phyloP scores from a whole-genome alignment of 2,888 invertebrate genomes.

The Taphrorychus bicolor region DNA sequence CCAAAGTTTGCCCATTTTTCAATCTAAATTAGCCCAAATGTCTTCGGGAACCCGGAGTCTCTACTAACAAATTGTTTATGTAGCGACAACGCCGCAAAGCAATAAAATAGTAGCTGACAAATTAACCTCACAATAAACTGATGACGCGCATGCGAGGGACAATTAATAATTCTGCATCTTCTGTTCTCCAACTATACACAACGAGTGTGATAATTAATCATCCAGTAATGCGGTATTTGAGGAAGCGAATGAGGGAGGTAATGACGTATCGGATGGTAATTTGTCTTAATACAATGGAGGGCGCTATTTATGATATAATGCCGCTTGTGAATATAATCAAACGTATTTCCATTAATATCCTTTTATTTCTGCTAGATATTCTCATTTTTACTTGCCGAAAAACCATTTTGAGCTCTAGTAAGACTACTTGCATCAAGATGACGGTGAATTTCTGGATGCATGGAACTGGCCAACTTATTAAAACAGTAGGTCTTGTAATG shows the following conservation, averaged over 20 bases:
- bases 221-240: slow-evolving; percentile 22
- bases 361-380: no score
- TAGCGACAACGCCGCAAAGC: slow-evolving; percentile 26
- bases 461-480: no score
- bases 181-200: slow-evolving; percentile 9
- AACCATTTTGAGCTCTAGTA: no score
- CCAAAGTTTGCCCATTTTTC: slow-evolving; percentile 41
- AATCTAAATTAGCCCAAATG: slow-evolving; percentile 36
- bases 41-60: slow-evolving; percentile 26
- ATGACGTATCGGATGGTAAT: slow-evolving; percentile 26
- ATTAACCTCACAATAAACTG: slow-evolving; percentile 36
- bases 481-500: no score
- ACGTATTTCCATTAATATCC: neutral
- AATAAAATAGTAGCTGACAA: slow-evolving; percentile 40
- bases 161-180: slow-evolving; percentile 35
- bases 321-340: neutral
- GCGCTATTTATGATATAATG: neutral
- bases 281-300: slow-evolving; percentile 23
- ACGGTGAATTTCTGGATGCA: no score
- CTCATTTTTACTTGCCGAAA: no score
- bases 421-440: no score
- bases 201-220: slow-evolving; percentile 27
- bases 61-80: slow-evolving; percentile 35
- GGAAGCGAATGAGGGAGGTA: slow-evolving; percentile 13
- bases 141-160: slow-evolving; percentile 16